These are phyloP conservation scores for Magallana gigas DNA, from an alignment of 1,140 invertebrate species.

Conservation along the genomic window DNA sequence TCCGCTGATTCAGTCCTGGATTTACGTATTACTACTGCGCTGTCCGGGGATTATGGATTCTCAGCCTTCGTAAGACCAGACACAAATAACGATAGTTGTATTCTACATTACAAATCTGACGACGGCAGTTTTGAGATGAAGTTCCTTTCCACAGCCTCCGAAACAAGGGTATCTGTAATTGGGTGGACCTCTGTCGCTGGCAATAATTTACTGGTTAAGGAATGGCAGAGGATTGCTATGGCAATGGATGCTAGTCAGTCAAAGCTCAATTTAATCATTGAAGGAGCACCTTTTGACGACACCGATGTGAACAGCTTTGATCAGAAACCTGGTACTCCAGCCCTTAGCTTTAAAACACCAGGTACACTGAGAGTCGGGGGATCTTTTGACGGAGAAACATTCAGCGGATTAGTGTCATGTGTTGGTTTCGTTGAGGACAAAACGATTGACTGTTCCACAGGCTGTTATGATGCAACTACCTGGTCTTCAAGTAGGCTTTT, in stretches of 20 bases:
- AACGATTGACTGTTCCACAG: neutral
- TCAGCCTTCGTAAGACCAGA: neutral
- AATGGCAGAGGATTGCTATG: neutral
- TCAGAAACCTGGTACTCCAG: no score
- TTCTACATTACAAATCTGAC: neutral
- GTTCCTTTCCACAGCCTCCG: neutral
- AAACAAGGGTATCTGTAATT: neutral
- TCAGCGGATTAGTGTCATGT: neutral
- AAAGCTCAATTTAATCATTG: neutral
- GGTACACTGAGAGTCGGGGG: neutral
- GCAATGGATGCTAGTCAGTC: neutral
- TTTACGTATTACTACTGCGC: neutral
- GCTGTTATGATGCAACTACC: neutral
- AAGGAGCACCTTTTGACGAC: neutral
- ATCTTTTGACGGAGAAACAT: slow-evolving; percentile 10
- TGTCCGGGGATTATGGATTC: neutral
- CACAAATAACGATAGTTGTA: neutral
- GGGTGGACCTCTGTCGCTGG: neutral
- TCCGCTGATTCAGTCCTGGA: neutral
- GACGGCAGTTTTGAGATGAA: neutral
- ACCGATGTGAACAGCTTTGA: neutral
- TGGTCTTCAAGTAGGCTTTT: neutral
- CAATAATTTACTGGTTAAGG: neutral
- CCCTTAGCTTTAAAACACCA: no score
- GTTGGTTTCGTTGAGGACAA: neutral